Evolutionary conservation across 2,888 invertebrate genomes (phyloP), one percentile per base, ranked within the genome.

Genomic region (Flabesymbios commensalis): DNA sequence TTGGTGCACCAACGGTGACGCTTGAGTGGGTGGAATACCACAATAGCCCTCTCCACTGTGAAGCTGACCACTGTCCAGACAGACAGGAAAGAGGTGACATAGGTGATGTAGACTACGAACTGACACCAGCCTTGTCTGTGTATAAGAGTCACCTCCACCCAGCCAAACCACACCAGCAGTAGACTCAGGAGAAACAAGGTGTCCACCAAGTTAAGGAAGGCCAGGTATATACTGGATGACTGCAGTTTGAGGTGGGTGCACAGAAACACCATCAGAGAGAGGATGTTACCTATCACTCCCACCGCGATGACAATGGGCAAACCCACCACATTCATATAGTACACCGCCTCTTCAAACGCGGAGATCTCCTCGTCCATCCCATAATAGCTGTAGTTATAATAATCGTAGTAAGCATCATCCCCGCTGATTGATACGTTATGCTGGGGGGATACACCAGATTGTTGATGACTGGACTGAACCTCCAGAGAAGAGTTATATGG

Each of bases 1-100:
- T 31, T 36, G 4, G 63, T 63, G 42, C 63, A 63, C 26, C 39
- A 22, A 2, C 19, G 24, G n/a, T 56, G 60, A 5, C 49, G 49
- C 39, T 51, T 32, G 31, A 63, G 52, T 2, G 63, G 63, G 19
- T 51, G 48, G 56, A 51, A 63, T 3, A 63, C 60, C 14, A 63
- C 63, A n/a, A 63, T 60, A 41, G 33, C 55, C 1, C 63, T 41
- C 45, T 63, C 63, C 2, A 63, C 41, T 17, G 63, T 63, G 52
- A 63, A 63, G 32, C 56, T 48, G 2, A 60, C 63, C 28, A 63
- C 63, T 1, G 60, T 60, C 63, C 63, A 63, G 2, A 61, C 55
- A 52, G 55, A 55, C 5, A 63, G 59, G 28, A 63, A 63, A 29
- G 51, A 42, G 29, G 29, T 49, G 19, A 63, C 56, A 41, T 55